These are phyloP conservation scores for Anguilla rostrata DNA, from an alignment of 2,113 vertebrate species.

Conservation along the genomic window DNA sequence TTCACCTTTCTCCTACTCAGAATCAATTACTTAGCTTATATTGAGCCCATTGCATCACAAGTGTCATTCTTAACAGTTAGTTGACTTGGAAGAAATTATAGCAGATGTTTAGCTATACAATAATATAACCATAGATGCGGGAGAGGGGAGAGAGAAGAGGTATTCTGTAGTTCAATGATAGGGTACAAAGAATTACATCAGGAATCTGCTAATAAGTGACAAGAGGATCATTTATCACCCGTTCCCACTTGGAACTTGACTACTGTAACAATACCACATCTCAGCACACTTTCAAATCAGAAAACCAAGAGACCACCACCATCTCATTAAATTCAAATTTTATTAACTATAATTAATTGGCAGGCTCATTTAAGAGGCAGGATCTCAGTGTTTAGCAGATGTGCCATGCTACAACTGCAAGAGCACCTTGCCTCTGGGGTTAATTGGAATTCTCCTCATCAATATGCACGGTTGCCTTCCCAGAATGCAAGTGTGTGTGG, in stretches of 20 bases:
- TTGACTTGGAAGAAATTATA: background rate
- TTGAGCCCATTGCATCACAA: background rate
- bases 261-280: background rate
- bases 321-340: background rate
- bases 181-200: background rate
- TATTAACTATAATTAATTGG: conserved; percentile 5
- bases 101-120: background rate
- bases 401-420: background rate
- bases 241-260: background rate
- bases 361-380: background rate
- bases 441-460: conserved; percentile 3
- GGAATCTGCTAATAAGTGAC: background rate
- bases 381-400: conserved; percentile 5
- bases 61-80: conserved; percentile 1
- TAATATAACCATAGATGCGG: background rate
- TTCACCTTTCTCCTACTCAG: background rate
- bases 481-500: background rate
- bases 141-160: background rate
- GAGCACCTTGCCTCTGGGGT: background rate
- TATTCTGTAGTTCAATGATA: background rate
- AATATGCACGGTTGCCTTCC: background rate
- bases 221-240: background rate
- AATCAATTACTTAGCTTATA: background rate
- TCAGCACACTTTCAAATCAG: conserved; percentile 5
- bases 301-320: background rate